phyloP scores from a whole-genome alignment of 30 jellyfish, hydroid and myxozoan genomes.

The Turritopsis dohrnii region DNA sequence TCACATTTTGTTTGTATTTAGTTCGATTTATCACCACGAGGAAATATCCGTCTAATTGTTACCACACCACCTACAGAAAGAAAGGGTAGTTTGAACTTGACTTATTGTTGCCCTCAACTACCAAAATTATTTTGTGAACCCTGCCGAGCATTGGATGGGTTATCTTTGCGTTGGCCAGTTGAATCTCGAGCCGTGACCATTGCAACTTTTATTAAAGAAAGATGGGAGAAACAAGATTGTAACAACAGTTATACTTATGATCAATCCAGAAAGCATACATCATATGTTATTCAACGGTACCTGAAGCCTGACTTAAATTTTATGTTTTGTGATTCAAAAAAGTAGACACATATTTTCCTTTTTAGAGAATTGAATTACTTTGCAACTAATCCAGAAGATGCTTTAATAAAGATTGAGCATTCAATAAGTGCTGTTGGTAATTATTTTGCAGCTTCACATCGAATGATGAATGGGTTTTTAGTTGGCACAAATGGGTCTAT shows the following conservation, averaged over 20 bases:
- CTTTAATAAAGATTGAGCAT: conserved; percentile 74
- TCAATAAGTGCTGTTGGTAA: conserved; percentile 60
- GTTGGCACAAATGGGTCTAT: conserved; percentile 38
- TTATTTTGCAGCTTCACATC: conserved; percentile 71
- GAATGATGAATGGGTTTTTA: conserved; percentile 80
- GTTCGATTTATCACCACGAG: conserved; percentile 85
- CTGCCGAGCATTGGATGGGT: conserved; percentile 73
- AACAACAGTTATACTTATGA: background rate
- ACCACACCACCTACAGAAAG: conserved; percentile 60
- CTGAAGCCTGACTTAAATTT: background rate
- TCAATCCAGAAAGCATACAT: conserved; percentile 4
- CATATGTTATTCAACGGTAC: conserved; percentile 10
- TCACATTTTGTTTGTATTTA: conserved; percentile 2
- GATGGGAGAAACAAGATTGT: conserved; percentile 26
- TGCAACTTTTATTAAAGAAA: conserved; percentile 76
- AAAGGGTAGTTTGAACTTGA: conserved; percentile 6
- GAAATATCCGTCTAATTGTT: conserved; percentile 59
- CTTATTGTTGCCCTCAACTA: conserved; percentile 43
- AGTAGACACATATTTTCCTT: background rate
- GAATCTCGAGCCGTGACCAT: conserved; percentile 75
- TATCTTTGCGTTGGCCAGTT: conserved; percentile 81
- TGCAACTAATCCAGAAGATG: conserved; percentile 76
- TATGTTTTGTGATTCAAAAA: too few species aligned
- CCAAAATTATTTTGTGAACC: conserved; percentile 19
- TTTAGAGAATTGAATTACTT: conserved; percentile 56